Evolutionary conservation across 2,113 vertebrate genomes (phyloP), one percentile per base, ranked within the genome.

Genomic region (Solenodon paradoxus): DNA sequence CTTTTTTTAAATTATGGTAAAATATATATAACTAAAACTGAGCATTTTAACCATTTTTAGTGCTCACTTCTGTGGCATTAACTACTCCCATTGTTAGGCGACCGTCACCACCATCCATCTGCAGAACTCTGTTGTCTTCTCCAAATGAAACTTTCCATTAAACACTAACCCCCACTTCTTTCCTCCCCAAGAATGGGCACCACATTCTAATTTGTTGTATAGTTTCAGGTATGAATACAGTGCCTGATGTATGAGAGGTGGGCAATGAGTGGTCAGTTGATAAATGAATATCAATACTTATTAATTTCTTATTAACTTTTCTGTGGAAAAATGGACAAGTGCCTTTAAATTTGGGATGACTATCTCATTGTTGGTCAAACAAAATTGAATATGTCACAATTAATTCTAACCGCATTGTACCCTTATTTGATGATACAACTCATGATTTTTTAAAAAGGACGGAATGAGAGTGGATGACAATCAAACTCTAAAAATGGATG

Each of bases 401-500:
- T 84, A 84, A 94, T 96, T 95, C 68, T 94, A 93, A 90, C 88
- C 49, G 55, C 71, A 95, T n/a, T 68, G 55, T 81, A 20, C 16
- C 61, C 28, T 92, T 94, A 47, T 81, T 95, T 90, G 42, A 95
- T 78, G 72, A 95, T 81, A 82, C 59, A 96, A 92, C 20, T 64
- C 9, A 79, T 69, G 20, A 89, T 89, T 89, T 61, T 55, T 42
- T 72, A 90, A 83, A 95, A 71, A 32, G 7, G 38, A 42, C 57
- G 94, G 64, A 86, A 51, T 81, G 86, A 82, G 95, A 92, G 72
- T 63, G 24, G 26, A 82, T 92, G 49, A 45, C n/a, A 92, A 7
- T 68, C 72, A 79, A 87, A 78, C 47, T 85, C 24, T 49, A 69
- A 86, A 59, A n/a, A 88, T 53, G 9, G 49, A 51, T 64, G 38